phyloP scores from a whole-genome alignment of 2,113 vertebrate genomes.

The Zosterops lateralis region DNA sequence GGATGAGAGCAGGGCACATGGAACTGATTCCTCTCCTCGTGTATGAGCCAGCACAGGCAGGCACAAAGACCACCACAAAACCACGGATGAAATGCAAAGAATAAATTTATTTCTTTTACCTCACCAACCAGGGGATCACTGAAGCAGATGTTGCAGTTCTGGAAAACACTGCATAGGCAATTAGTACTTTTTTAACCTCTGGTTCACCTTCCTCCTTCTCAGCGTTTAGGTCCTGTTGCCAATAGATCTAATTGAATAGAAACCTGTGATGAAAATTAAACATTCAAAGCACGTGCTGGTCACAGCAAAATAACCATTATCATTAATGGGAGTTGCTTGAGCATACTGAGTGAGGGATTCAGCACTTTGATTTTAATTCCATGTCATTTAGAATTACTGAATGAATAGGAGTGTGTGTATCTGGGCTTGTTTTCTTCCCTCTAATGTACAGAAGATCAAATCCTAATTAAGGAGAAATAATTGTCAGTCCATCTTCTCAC shows the following conservation, averaged over 20 bases:
- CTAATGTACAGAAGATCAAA: constrained; percentile 24
- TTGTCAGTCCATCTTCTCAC: neutral
- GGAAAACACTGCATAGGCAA: neutral
- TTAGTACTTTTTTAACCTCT: neutral
- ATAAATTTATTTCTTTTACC: neutral
- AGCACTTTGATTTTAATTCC: constrained; percentile 35
- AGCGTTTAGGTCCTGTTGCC: neutral
- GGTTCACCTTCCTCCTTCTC: constrained; percentile 1
- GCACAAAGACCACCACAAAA: neutral
- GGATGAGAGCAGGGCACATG: neutral
- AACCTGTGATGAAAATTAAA: constrained; percentile 34
- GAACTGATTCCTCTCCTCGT: neutral
- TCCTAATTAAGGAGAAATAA: constrained; percentile 38
- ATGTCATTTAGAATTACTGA: constrained; percentile 36
- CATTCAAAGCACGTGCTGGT: neutral
- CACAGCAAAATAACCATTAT: constrained; percentile 31
- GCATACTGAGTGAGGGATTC: constrained; percentile 27
- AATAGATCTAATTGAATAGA: constrained; percentile 26
- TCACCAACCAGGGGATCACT: neutral
- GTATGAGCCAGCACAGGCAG: neutral
- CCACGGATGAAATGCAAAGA: accelerated
- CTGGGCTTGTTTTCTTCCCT: constrained; percentile 19
- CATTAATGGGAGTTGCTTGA: neutral
- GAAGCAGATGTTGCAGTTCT: neutral
- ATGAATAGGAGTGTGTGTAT: constrained; percentile 5